Conservation (phyloP, 2,888 invertebrate species). For the Chrysomela aeneicollis region DNA sequence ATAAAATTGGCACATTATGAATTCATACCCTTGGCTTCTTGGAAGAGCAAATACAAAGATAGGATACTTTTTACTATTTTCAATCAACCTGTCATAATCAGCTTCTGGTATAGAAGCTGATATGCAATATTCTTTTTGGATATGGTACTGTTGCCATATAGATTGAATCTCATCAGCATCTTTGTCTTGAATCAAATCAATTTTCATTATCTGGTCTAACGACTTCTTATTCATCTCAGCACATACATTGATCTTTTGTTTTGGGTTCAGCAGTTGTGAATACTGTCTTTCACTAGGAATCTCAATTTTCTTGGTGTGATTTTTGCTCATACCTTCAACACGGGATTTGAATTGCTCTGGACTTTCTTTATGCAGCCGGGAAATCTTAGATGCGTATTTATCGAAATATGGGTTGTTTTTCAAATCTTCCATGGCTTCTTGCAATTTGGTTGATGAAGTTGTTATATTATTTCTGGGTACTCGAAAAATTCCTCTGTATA, state of each 20-base stretch:
- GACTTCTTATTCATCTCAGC: conserved; percentile 57
- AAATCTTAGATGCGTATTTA: conserved; percentile 82
- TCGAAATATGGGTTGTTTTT: conserved; percentile 80
- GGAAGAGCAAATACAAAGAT: conserved; percentile 84
- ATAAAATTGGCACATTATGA: conserved; percentile 79
- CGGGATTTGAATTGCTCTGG: conserved; percentile 77
- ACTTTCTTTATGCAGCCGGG: conserved; percentile 74
- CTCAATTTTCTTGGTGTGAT: conserved; percentile 59
- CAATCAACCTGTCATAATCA: conserved; percentile 68
- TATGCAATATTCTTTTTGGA: conserved; percentile 71
- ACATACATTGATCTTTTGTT: conserved; percentile 56
- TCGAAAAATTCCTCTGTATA: conserved; percentile 44
- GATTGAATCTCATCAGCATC: conserved; percentile 72
- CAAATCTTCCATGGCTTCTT: conserved; percentile 66
- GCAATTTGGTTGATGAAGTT: conserved; percentile 59
- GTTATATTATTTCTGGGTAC: conserved; percentile 52
- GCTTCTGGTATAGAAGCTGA: conserved; percentile 74
- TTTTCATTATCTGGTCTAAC: conserved; percentile 78
- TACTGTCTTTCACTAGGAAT: conserved; percentile 64
- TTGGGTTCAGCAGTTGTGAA: conserved; percentile 72
- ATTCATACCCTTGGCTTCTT: conserved; percentile 84
- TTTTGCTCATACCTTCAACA: conserved; percentile 65
- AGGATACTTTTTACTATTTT: conserved; percentile 68
- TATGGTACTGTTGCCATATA: conserved; percentile 86
- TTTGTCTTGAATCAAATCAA: conserved; percentile 77